A percentile compares a stretch with the other conserved stretches of the same genome.
phyloP scores from a whole-genome alignment of 2,113 vertebrate genomes.

The Arvicanthis niloticus region DNA sequence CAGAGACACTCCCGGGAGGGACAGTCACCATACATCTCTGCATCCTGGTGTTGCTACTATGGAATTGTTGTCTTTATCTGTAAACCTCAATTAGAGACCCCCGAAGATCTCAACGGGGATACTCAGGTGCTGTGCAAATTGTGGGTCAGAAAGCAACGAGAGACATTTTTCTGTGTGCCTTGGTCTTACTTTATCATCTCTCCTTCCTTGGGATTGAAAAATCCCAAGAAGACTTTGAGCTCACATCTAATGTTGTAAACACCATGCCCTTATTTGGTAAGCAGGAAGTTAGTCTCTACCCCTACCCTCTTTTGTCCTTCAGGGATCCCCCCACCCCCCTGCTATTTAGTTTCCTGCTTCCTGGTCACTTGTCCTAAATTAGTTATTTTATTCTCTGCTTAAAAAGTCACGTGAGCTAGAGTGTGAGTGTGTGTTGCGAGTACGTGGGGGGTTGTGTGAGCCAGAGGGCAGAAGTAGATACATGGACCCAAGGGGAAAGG shows the following conservation, averaged over 20 bases:
- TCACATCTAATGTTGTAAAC: constrained; percentile 63
- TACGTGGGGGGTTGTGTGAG: constrained; percentile 25
- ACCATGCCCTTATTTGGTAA: constrained; percentile 79
- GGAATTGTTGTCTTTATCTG: neutral
- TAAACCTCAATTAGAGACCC: neutral
- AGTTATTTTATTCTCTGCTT: constrained; percentile 65
- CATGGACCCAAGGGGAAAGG: constrained; percentile 59
- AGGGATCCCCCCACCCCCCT: neutral
- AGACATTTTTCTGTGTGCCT: neutral
- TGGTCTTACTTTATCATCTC: too few species aligned
- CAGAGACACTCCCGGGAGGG: neutral
- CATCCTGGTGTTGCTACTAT: neutral
- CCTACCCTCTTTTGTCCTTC: neutral
- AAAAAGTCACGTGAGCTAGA: neutral
- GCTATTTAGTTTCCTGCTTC: constrained; percentile 71
- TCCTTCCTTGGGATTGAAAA: neutral
- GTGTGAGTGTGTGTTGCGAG: constrained; percentile 1
- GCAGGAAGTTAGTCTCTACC: constrained; percentile 65
- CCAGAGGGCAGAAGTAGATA: constrained; percentile 53
- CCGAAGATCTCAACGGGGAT: neutral
- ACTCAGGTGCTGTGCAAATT: neutral
- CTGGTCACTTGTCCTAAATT: constrained; percentile 51
- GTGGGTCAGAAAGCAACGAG: fast-evolving
- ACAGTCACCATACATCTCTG: neutral
- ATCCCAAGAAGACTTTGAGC: constrained; percentile 52